Percentiles rank a stretch among this genome's conserved stretches.
phyloP scores from a whole-genome alignment of 2,888 invertebrate species.

The Hirtodrosophila histrioides region DNA sequence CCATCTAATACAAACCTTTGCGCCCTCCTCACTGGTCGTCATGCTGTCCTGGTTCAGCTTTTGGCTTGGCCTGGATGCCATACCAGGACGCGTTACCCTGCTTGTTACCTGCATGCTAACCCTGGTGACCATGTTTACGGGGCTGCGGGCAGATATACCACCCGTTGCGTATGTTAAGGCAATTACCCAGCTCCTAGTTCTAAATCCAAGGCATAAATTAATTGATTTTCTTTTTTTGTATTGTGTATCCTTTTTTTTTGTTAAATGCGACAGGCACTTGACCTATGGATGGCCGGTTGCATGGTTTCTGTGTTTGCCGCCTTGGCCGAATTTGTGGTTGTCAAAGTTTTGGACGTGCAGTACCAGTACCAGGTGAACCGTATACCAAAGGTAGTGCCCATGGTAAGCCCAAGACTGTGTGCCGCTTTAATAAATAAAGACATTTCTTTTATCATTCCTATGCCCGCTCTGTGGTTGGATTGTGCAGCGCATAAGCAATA shows the following conservation, averaged over 20 bases:
- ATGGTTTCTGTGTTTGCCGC: conserved; percentile 95
- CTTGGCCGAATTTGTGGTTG: conserved; percentile 92
- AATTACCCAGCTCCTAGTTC: conserved; percentile 38
- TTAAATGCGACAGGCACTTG: conserved; percentile 87
- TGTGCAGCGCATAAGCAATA: conserved; percentile 86
- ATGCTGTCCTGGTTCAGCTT: conserved; percentile 95
- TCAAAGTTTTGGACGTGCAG: conserved; percentile 91
- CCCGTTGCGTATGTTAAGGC: conserved; percentile 95
- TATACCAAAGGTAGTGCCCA: conserved; percentile 84
- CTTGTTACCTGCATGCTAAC: conserved; percentile 94
- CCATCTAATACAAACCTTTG: conserved; percentile 93
- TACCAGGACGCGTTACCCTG: conserved; percentile 92
- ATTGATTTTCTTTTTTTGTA: not conserved
- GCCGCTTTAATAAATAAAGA: conserved; percentile 50
- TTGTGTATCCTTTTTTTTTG: conserved; percentile 45
- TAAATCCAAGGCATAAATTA: not conserved
- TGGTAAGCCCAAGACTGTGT: conserved; percentile 76
- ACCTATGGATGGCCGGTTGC: conserved; percentile 95
- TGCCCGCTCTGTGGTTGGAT: conserved; percentile 10
- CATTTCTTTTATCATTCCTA: conserved; percentile 44
- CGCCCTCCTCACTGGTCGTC: conserved; percentile 92
- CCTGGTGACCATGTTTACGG: conserved; percentile 94
- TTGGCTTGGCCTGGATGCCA: conserved; percentile 93
- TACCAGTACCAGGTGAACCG: conserved; percentile 88
- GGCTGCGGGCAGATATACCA: conserved; percentile 91